Evolutionary conservation across 2,113 vertebrate genomes (phyloP).

Genomic region (Dicerorhinus sumatrensis): DNA sequence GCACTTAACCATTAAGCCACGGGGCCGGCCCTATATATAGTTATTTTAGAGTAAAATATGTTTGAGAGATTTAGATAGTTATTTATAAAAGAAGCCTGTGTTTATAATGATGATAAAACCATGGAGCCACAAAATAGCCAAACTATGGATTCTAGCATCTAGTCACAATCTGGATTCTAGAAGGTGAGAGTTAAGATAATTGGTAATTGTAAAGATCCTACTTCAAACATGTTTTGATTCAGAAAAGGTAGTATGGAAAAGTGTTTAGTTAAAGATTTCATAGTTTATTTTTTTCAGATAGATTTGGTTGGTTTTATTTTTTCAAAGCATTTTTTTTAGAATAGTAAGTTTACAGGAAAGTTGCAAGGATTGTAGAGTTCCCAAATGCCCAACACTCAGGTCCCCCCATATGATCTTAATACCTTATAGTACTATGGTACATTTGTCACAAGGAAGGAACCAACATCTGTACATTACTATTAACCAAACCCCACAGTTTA

Average conservation of each 20-base stretch:
- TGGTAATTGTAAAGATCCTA: not conserved
- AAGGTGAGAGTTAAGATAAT: not conserved
- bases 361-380: not conserved
- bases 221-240: not conserved
- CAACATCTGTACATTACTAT: not conserved
- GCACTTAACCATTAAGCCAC: too few species aligned
- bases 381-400: not conserved
- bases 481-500: not conserved
- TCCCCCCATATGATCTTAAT: not conserved
- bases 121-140: not conserved
- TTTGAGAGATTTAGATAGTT: not conserved
- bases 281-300: not conserved
- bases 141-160: not conserved
- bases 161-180: not conserved
- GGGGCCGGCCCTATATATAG: not conserved
- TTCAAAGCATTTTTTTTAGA: not conserved
- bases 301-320: not conserved
- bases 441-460: not conserved
- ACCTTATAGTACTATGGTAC: not conserved
- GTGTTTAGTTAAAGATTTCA: constrained; percentile 32
- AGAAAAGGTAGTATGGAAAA: not conserved
- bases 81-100: not conserved
- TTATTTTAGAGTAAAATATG: not conserved
- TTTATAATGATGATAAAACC: not conserved
- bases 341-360: not conserved